phyloP scores from a whole-genome alignment of 2,113 vertebrate species.

The Polypterus bichir region DNA sequence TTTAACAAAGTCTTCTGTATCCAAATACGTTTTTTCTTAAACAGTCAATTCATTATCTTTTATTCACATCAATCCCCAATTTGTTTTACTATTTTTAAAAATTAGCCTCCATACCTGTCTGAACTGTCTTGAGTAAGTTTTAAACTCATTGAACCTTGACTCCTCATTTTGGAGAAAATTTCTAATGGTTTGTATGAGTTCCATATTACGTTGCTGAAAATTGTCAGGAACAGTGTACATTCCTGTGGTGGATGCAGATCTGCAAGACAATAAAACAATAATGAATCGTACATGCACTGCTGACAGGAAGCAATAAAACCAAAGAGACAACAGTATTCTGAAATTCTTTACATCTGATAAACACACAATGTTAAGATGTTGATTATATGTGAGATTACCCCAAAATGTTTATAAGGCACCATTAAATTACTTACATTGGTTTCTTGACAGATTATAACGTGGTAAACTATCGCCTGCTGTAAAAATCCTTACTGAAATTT shows the following conservation, averaged over 20 bases:
- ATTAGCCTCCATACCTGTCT: constrained; percentile 64
- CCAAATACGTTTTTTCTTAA: too few species aligned
- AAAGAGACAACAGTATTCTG: neutral
- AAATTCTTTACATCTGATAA: too few species aligned
- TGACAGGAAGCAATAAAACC: neutral
- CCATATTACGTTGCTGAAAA: constrained; percentile 83
- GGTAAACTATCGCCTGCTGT: too few species aligned
- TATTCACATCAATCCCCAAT: too few species aligned
- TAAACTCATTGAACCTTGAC: constrained; percentile 83
- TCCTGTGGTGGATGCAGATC: constrained; percentile 33
- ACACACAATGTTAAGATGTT: neutral
- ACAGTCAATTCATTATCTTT: too few species aligned
- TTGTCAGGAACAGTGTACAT: constrained; percentile 78
- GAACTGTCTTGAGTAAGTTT: constrained; percentile 86
- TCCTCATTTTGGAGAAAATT: constrained; percentile 75
- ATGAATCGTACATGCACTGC: constrained; percentile 4
- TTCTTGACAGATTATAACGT: too few species aligned
- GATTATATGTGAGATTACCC: neutral
- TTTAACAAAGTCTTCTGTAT: too few species aligned
- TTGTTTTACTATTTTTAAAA: too few species aligned
- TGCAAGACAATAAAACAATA: constrained; percentile 23
- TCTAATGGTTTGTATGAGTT: constrained; percentile 84
- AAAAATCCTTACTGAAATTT: too few species aligned
- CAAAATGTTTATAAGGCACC: neutral
- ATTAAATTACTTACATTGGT: too few species aligned